Base-by-base conservation (phyloP, 2,888 invertebrate species). In the Dicroscelio sp. region DNA sequence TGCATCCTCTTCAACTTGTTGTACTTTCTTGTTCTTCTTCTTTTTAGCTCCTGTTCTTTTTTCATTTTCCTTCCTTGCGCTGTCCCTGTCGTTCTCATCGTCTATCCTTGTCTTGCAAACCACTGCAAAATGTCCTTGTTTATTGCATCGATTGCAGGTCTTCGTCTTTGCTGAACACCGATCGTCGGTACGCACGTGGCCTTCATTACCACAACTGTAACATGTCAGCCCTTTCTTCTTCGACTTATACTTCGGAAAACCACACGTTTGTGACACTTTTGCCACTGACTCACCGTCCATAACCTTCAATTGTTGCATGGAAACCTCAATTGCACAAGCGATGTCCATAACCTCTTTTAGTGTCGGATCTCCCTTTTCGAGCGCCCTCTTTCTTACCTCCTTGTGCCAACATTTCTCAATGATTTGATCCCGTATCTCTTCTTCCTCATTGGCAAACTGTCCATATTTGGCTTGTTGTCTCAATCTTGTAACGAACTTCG, bases 391-490 rank as follows among this genome's bases (percentile, higher is more conserved):
- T 30, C 86, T 63, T 20, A 94, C 65, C 31, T 89, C 92, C 27
- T 58, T 12, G 1, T 93, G 93, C 1, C 90, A 33, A 65, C 94
- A 87, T 25, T 94, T 82, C 23, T 83, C 84, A 0, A 80, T 76
- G 3, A 90, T 63, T 31, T 90, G 90, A 23, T 87, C 83, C 25
- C 94, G 93, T 30, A 60, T 92, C 31, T 93, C 93, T 27, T 92
- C 94, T 93, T 71, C 76, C 1, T 25, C 73, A 1, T 27, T 3
- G 38, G 85, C 27, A 14, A 95, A 96, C 63, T 90, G 83, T 90
- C 95, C 95, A 76, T 94, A 94, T 25, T 87, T 86, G 14, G 95
- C 95, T 91, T 96, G 96, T 58, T 95, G 90, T 38, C 96, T 85
- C 25, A 94, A 58, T 73, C 93, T 92, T 27, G 95, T 55, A 6